phyloP scores from a whole-genome alignment of 2,888 invertebrate genomes.

The Parascotia fuliginaria region DNA sequence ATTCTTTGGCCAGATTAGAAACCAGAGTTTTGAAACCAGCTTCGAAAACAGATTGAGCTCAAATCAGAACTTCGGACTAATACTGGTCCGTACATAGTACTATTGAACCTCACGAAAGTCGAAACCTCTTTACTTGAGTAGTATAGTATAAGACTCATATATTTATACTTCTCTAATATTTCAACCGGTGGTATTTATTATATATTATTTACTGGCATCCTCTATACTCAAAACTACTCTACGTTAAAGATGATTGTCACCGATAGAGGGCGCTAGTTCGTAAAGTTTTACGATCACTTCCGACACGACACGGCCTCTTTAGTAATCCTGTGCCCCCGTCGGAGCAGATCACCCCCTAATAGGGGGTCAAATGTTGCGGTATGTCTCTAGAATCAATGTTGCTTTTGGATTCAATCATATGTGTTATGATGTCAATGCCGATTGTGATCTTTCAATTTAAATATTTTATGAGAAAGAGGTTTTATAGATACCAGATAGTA shows the following conservation, averaged over 20 bases:
- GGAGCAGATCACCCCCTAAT: constrained; percentile 33
- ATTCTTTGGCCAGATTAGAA: too few species aligned
- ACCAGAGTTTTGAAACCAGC: too few species aligned
- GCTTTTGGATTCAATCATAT: constrained; percentile 31
- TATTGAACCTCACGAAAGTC: too few species aligned
- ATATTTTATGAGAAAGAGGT: constrained; percentile 1
- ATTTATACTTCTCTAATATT: too few species aligned
- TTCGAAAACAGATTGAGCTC: too few species aligned
- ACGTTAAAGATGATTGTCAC: constrained; percentile 73
- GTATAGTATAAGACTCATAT: too few species aligned
- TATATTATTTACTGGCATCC: neutral
- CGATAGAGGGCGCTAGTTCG: constrained; percentile 83
- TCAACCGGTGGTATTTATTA: too few species aligned
- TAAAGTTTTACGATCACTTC: constrained; percentile 83
- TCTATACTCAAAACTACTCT: constrained; percentile 47
- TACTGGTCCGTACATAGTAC: too few species aligned
- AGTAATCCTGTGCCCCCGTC: constrained; percentile 30
- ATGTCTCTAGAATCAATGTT: constrained; percentile 36
- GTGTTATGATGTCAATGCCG: constrained; percentile 6
- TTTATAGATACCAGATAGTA: neutral
- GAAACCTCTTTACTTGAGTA: too few species aligned
- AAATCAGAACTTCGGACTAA: too few species aligned
- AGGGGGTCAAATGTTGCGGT: constrained; percentile 34
- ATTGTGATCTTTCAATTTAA: constrained; percentile 8
- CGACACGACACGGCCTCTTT: constrained; percentile 61